A percentile compares a stretch with the other conserved stretches of the same genome.
These are phyloP conservation scores for Temnothorax curvispinosus DNA, from an alignment of 1,140 invertebrate species.

Conservation along the genomic window DNA sequence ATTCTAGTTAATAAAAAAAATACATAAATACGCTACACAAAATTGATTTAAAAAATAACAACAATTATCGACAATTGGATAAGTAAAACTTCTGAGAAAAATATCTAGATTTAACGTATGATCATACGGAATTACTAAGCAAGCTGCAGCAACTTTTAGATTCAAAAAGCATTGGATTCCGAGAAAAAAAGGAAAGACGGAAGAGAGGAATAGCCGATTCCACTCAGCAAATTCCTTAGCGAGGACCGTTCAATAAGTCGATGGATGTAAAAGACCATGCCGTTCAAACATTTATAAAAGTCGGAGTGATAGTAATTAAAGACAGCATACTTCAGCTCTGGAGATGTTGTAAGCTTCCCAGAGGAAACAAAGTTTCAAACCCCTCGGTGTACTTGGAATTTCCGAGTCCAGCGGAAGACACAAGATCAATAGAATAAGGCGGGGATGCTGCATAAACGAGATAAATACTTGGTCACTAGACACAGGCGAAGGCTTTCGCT, in stretches of 20 bases:
- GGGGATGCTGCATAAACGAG: constrained; percentile 51
- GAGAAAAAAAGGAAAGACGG: neutral
- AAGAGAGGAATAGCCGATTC: neutral
- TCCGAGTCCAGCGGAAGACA: constrained; percentile 54
- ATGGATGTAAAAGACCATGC: constrained; percentile 14
- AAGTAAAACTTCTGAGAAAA: neutral
- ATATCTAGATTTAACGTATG: neutral
- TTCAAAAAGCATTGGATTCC: neutral
- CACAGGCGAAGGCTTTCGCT: neutral
- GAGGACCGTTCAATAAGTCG: constrained; percentile 27
- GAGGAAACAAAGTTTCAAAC: constrained; percentile 45
- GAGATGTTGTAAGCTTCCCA: constrained; percentile 30
- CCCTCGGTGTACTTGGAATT: constrained; percentile 53
- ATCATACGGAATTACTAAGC: neutral
- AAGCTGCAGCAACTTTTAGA: neutral
- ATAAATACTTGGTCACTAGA: constrained; percentile 60
- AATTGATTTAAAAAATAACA: neutral
- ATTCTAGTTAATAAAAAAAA: neutral
- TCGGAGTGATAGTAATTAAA: constrained; percentile 56
- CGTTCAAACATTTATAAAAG: constrained; percentile 55
- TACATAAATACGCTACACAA: neutral
- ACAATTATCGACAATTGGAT: neutral
- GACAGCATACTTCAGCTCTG: constrained; percentile 29
- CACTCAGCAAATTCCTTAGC: neutral
- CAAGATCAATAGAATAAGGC: constrained; percentile 58